Percentiles rank a stretch among this genome's conserved stretches.
Evolutionary conservation across 2,113 vertebrate species (phyloP).

Genomic region (Sminthopsis crassicaudata): DNA sequence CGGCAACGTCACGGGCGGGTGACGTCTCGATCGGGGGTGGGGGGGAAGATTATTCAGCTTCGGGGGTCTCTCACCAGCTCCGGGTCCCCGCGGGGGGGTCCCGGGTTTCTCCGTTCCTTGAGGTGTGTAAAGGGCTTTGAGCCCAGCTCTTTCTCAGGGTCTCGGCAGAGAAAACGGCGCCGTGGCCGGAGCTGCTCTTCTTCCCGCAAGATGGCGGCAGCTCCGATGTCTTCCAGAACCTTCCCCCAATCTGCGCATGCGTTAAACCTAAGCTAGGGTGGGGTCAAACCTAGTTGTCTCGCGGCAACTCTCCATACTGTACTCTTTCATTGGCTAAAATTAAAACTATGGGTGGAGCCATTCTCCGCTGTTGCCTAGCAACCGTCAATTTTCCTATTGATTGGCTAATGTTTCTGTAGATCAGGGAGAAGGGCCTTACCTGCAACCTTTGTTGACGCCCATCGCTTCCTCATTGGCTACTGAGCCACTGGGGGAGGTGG

Average conservation of each 20-base stretch:
- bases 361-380: constrained; percentile 46
- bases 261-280: not conserved
- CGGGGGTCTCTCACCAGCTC: constrained; percentile 67
- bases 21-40: constrained; percentile 25
- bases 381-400: constrained; percentile 37
- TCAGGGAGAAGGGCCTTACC: not conserved
- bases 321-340: constrained; percentile 58
- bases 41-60: constrained; percentile 1
- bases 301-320: constrained; percentile 5
- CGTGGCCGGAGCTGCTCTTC: not conserved
- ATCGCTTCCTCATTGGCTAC: constrained; percentile 17
- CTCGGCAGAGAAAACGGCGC: constrained; percentile 3
- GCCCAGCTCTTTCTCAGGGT: not conserved
- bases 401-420: constrained; percentile 30
- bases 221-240: constrained; percentile 32
- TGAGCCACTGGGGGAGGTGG: constrained; percentile 17
- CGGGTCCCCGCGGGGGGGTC: constrained; percentile 53
- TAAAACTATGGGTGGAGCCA: constrained; percentile 46
- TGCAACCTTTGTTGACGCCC: not conserved
- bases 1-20: constrained; percentile 56
- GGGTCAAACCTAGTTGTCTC: not conserved
- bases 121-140: not conserved
- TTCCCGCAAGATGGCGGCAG: constrained; percentile 64
- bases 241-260: constrained; percentile 68
- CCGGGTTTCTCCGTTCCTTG: constrained; percentile 45